A percentile compares a stretch with the other conserved stretches of the same genome.
These are phyloP conservation scores for Caerostris darwini DNA, from an alignment of 1,140 invertebrate species.

Conservation along the genomic window DNA sequence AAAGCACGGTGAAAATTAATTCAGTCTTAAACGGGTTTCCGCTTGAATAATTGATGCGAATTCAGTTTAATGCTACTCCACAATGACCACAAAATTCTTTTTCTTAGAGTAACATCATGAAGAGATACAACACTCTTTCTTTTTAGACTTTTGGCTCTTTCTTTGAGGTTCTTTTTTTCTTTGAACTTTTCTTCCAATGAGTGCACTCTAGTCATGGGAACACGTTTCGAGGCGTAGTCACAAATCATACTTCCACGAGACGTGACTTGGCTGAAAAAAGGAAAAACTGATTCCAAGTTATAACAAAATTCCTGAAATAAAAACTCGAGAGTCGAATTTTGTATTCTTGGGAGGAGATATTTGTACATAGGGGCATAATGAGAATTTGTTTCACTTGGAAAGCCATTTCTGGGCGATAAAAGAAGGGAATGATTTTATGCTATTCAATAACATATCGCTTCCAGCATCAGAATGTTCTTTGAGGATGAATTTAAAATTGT, in stretches of 20 bases:
- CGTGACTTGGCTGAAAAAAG: constrained; percentile 64
- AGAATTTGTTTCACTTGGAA: constrained; percentile 19
- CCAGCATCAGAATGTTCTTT: background rate
- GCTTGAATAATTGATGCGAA: background rate
- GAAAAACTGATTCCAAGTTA: constrained; percentile 32
- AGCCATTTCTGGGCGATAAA: constrained; percentile 11
- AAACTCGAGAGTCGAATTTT: background rate
- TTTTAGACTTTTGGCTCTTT: too few species aligned
- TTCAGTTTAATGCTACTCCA: background rate
- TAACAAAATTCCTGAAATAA: constrained; percentile 30
- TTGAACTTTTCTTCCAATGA: constrained; percentile 60
- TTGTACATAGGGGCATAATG: constrained; percentile 26
- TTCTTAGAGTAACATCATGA: background rate
- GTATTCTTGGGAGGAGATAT: constrained; percentile 6
- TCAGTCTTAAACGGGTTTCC: background rate
- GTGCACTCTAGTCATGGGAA: constrained; percentile 62
- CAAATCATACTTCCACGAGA: constrained; percentile 66
- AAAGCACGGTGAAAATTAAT: too few species aligned
- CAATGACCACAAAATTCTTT: background rate
- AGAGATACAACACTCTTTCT: background rate
- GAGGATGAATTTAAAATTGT: background rate
- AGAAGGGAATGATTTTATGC: background rate
- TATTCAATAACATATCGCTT: background rate
- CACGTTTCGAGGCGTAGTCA: constrained; percentile 60
- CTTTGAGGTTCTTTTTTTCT: background rate